These are phyloP conservation scores for Andrena cerasifolii DNA, from an alignment of 1,140 invertebrate species.

Conservation along the genomic window DNA sequence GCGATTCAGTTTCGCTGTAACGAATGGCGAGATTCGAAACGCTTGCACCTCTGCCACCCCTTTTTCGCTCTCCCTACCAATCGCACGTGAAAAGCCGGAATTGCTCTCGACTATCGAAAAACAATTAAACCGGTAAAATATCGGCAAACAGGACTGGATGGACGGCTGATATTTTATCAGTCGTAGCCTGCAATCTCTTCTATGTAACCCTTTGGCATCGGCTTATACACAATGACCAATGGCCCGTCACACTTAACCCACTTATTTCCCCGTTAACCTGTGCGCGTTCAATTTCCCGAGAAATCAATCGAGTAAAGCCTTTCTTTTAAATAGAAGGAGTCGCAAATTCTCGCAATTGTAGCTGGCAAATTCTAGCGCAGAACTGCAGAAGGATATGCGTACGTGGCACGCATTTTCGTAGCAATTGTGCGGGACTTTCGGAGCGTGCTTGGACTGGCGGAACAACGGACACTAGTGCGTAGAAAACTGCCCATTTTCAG, in stretches of 20 bases:
- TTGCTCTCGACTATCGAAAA: constrained; percentile 76
- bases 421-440: too few relatives aligned
- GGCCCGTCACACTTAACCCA: neutral
- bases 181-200: neutral
- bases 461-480: neutral
- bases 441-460: neutral
- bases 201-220: neutral
- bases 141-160: constrained; percentile 75
- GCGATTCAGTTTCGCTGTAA: constrained; percentile 75
- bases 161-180: constrained; percentile 78
- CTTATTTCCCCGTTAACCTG: neutral
- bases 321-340: too few relatives aligned
- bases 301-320: too few relatives aligned
- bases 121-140: constrained; percentile 80
- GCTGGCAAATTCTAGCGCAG: too few relatives aligned
- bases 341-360: too few relatives aligned
- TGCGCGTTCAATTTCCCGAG: neutral
- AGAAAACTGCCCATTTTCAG: neutral
- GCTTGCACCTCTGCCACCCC: neutral
- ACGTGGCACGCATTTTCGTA: too few relatives aligned
- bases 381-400: too few relatives aligned
- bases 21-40: constrained; percentile 59
- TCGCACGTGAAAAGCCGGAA: constrained; percentile 62
- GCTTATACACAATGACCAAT: neutral
- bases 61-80: constrained; percentile 13